phyloP scores from a whole-genome alignment of 1,140 invertebrate species.

The Eufriesea mexicana region DNA sequence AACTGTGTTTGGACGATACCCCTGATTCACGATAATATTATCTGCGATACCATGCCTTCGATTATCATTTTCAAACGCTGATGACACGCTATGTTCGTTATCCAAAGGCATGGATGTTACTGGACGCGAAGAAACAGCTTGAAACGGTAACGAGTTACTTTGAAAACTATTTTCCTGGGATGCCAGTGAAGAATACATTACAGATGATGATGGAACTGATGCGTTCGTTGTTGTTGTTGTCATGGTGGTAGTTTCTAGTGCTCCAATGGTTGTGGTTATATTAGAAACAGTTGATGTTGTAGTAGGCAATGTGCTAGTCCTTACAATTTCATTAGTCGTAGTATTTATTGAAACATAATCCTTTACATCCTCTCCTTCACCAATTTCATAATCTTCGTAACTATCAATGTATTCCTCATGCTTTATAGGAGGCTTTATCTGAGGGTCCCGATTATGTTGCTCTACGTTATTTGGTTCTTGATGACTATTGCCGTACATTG shows the following conservation, averaged over 20 bases:
- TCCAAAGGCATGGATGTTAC: conserved; percentile 73
- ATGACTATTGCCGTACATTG: conserved; percentile 13
- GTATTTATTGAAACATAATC: conserved; percentile 31
- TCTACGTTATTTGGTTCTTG: conserved; percentile 59
- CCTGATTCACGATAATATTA: conserved; percentile 26
- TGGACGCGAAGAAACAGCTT: conserved; percentile 33
- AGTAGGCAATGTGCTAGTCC: conserved; percentile 24
- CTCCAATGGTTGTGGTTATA: conserved; percentile 49
- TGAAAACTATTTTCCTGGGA: neutral
- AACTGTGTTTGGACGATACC: conserved; percentile 37
- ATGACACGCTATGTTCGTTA: conserved; percentile 37
- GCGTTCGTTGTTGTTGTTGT: conserved; percentile 19
- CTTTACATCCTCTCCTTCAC: conserved; percentile 41
- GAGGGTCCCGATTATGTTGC: conserved; percentile 37
- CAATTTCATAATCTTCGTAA: conserved; percentile 71
- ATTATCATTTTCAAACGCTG: conserved; percentile 59
- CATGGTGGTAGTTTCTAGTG: conserved; percentile 2
- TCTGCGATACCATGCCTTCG: conserved; percentile 43
- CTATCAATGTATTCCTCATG: conserved; percentile 73
- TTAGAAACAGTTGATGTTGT: conserved; percentile 5
- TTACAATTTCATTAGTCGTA: conserved; percentile 25
- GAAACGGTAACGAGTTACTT: conserved; percentile 13
- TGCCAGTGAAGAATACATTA: conserved; percentile 20
- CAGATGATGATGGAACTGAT: neutral
- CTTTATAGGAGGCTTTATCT: conserved; percentile 40